These are phyloP conservation scores for Chionodraco myersi DNA, from an alignment of 2,113 vertebrate species.

Conservation along the genomic window DNA sequence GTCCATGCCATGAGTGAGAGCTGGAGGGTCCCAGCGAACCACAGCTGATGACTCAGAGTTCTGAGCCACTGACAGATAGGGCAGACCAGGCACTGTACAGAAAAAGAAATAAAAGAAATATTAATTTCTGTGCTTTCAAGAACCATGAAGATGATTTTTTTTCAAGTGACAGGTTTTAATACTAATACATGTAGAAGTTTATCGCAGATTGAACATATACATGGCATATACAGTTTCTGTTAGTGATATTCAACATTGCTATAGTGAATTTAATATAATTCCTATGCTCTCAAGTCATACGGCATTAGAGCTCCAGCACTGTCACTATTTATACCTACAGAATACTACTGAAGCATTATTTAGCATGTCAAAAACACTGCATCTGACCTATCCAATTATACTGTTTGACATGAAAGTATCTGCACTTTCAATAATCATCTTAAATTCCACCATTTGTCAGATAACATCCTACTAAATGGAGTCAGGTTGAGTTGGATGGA, in stretches of 20 bases:
- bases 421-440: neutral
- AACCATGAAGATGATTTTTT: neutral
- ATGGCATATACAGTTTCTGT: neutral
- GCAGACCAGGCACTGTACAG: constrained; percentile 89
- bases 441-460: constrained; percentile 12
- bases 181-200: neutral
- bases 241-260: neutral
- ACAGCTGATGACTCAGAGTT: constrained; percentile 89
- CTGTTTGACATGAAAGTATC: neutral
- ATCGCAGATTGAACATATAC: neutral
- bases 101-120: constrained; percentile 1
- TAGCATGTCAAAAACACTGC: neutral
- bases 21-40: constrained; percentile 91
- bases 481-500: constrained; percentile 9
- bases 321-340: neutral
- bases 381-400: neutral
- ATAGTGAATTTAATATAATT: neutral
- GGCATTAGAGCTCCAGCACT: neutral
- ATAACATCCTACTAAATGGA: neutral
- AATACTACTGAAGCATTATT: neutral
- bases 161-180: neutral
- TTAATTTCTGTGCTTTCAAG: neutral
- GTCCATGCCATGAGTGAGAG: constrained; percentile 86
- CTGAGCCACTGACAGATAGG: constrained; percentile 91
- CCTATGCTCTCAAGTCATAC: neutral